Percentiles rank a stretch among this genome's conserved stretches.
Evolutionary conservation across 2,888 invertebrate genomes (phyloP).

Genomic region (Chrysodeixis includens): DNA sequence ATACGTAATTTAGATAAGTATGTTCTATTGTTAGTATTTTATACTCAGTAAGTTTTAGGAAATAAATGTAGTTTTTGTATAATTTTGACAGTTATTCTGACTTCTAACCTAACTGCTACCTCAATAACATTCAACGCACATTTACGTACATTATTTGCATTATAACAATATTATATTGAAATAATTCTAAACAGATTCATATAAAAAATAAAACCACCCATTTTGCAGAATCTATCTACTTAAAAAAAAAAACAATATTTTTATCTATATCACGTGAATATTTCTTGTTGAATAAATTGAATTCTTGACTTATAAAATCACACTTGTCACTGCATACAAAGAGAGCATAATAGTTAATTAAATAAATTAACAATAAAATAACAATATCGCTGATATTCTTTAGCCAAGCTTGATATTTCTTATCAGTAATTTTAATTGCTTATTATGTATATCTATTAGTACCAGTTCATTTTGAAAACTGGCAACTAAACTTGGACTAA

Average conservation of each 20-base stretch:
- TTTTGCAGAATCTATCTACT: too few species aligned
- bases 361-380: not conserved
- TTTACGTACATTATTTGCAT: not conserved
- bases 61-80: not conserved
- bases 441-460: too few species aligned
- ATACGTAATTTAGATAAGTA: conserved; percentile 19
- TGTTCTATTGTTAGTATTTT: conserved; percentile 5
- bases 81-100: not conserved
- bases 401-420: too few species aligned
- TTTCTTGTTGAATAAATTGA: not conserved
- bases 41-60: not conserved
- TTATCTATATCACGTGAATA: too few species aligned
- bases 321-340: not conserved
- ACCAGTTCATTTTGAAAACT: too few species aligned
- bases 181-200: too few species aligned
- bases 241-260: too few species aligned
- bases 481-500: too few species aligned
- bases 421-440: too few species aligned
- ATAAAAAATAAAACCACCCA: too few species aligned
- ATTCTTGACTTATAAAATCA: not conserved
- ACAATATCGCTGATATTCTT: too few species aligned
- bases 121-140: conserved; percentile 16
- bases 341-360: not conserved
- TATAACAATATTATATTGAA: too few species aligned
- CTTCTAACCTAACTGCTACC: conserved; percentile 33